Evolutionary conservation across 2,888 invertebrate genomes (phyloP).

Genomic region (Melipona beecheii): DNA sequence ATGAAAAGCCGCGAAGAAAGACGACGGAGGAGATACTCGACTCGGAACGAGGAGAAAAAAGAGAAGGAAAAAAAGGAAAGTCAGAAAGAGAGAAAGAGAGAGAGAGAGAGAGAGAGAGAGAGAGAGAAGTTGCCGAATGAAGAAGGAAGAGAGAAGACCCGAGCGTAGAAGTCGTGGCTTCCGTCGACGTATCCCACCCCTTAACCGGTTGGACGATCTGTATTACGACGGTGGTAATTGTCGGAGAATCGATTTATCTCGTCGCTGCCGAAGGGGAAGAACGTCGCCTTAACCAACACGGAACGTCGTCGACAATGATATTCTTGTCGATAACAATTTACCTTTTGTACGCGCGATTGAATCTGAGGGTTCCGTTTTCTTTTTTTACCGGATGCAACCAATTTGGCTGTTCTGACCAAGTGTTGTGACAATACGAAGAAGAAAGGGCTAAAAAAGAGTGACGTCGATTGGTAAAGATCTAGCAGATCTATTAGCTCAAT

Average conservation of each 20-base stretch:
- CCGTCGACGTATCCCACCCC: slow-evolving; percentile 35
- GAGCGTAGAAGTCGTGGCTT: slow-evolving; percentile 33
- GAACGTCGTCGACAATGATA: slow-evolving; percentile 62
- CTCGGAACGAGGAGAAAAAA: slow-evolving; percentile 4
- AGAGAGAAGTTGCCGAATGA: too few relatives aligned
- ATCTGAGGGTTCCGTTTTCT: slow-evolving; percentile 20
- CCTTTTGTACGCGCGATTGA: slow-evolving; percentile 46
- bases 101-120: too few relatives aligned
- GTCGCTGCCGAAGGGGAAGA: slow-evolving; percentile 20
- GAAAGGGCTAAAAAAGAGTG: too few relatives aligned
- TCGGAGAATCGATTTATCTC: slow-evolving; percentile 69
- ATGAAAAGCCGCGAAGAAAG: slow-evolving; percentile 26
- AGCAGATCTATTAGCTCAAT: too few relatives aligned
- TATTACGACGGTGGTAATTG: slow-evolving; percentile 66
- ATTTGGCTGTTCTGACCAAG: neutral
- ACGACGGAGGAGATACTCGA: neutral
- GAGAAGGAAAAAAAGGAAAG: neutral
- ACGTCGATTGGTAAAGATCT: neutral
- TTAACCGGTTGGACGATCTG: slow-evolving; percentile 35
- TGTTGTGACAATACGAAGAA: too few relatives aligned
- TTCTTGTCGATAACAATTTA: slow-evolving; percentile 69
- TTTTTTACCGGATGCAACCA: slow-evolving; percentile 8
- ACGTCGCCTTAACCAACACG: slow-evolving; percentile 63
- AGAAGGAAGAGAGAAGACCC: neutral
- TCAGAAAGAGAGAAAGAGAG: too few relatives aligned